Base-by-base conservation (phyloP, 2,797 vertebrate species). In the Adelosebastes latens region DNA sequence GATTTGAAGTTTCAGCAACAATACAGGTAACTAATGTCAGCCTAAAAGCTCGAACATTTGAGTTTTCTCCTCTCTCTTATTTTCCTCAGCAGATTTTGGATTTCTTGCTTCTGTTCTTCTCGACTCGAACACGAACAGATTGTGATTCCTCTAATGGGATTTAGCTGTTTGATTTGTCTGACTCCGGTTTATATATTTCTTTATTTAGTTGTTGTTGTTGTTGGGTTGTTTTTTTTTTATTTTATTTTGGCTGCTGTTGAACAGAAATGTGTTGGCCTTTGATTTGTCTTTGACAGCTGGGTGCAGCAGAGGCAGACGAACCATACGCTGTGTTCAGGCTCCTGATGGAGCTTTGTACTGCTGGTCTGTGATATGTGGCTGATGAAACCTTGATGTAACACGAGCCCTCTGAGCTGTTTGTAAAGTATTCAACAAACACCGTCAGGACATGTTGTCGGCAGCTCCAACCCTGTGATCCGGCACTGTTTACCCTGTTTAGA, bases 341-440 rank as follows among this genome's bases (percentile, higher is more conserved):
- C 60, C 31, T 62, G 31, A 34, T 22, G 31, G 60, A 61, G 77
- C 81, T 83, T 67, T 64, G 73, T 66, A 9, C 60, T 74, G 84
- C 2, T 46, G 72, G 73, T 86, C 80, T 89, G 77, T 87, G 85
- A 88, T 79, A 60, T 39, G 66, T 24, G 56, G 86, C 61, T 92
- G 89, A 90, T 89, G 91, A 87, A 90, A 92, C 81, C 75, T 39
- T 84, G 60, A 86, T 82, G 87, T 24, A 92, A 91, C 83, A 79
- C 8, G 13, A 79, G 29, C 42, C 81, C 78, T 80, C 79, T 31
- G 79, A 62, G 60, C 82, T 79, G 78, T 77, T 77, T 75, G 78
- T 70, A 34, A 72, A 81, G 32, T 14, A 46, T 5, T 73, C 80
- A 80, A 55, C 59, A 34, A 72, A 64, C 77, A 71, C 8, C 3